A percentile compares a stretch with the other conserved stretches of the same genome.
Conservation (phyloP, 2,797 vertebrate genomes). For the Onychomys leucogaster region DNA sequence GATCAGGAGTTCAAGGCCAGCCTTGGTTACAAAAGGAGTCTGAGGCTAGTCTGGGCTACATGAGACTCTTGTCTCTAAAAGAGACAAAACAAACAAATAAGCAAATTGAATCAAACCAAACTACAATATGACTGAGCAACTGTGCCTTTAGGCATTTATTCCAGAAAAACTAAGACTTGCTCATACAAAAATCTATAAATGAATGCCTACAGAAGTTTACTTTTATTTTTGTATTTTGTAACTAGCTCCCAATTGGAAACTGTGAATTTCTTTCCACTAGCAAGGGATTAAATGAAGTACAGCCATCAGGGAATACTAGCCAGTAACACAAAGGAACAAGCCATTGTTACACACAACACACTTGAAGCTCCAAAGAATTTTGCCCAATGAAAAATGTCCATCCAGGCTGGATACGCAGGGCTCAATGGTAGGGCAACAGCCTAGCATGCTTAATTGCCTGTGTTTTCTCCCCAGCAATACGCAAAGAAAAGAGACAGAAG, state of each 20-base stretch:
- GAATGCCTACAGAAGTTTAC: constrained; percentile 1
- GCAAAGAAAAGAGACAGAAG: neutral
- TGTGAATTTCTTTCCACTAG: neutral
- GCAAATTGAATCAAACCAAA: neutral
- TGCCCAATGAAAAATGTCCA: neutral
- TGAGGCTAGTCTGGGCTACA: neutral
- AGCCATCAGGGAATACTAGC: neutral
- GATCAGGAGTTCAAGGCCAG: neutral
- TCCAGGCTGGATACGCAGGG: too few relatives aligned
- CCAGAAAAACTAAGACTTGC: constrained; percentile 27
- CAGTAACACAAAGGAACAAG: constrained; percentile 13
- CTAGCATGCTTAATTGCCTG: neutral
- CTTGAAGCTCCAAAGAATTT: neutral
- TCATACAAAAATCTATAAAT: constrained; percentile 33
- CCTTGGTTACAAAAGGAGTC: neutral
- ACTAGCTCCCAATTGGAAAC: neutral
- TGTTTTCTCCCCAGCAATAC: neutral
- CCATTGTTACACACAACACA: neutral
- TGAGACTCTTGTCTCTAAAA: neutral
- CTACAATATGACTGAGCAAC: neutral
- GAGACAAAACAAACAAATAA: neutral
- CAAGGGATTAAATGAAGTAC: neutral
- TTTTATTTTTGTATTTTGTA: neutral
- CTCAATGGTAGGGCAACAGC: neutral
- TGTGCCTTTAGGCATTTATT: constrained; percentile 3